Base-by-base conservation (phyloP, 2,113 vertebrate genomes). In the Bufo bufo region DNA sequence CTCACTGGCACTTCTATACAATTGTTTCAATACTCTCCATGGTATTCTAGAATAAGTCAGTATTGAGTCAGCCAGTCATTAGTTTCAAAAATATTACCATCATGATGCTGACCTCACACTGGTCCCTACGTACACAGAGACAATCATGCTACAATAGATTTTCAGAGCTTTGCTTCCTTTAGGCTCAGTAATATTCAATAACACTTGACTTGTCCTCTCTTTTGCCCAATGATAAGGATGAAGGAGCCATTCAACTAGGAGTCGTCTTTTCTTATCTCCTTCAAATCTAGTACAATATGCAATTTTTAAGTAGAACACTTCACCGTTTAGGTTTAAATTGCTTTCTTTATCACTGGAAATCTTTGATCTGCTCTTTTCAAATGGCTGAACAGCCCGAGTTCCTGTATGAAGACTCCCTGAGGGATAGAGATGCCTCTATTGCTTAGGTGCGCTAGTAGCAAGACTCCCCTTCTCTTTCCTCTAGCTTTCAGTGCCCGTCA, bases 321-420 rank as follows among this genome's bases (percentile, higher is more conserved):
- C n/a, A 50, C n/a, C 14, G 7, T 50, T 71, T 84, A 66, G 19
- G 19, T 52, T 52, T 47, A 6, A 8, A n/a, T 45, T 50, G 74
- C 12, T 75, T 54, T 86, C 50, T 56, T 43, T n/a, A 49, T 77
- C 10, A 63, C 33, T 33, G 11, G 23, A 61, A 87, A 17, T 17
- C 23, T 23, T 79, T 80, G 47, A 23, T 45, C 77, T 33, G 61
- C 61, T 56, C 72, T 78, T 78, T 23, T 9, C 74, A 84, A 65
- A 45, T 84, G 58, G 87, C 87, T 88, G 87, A 88, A 88, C 87
- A 88, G 87, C 87, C 87, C 20, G 54, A 45, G 69, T n/a, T 87
- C 54, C 61, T 20, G 23, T 6, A 23, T 43, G 49, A 79, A 86
- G 61, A 86, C 58, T 66, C 11, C 61, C 14, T 86, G 45, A 47